phyloP scores from a whole-genome alignment of 2,888 invertebrate genomes.

The Hoplodrina blanda region DNA sequence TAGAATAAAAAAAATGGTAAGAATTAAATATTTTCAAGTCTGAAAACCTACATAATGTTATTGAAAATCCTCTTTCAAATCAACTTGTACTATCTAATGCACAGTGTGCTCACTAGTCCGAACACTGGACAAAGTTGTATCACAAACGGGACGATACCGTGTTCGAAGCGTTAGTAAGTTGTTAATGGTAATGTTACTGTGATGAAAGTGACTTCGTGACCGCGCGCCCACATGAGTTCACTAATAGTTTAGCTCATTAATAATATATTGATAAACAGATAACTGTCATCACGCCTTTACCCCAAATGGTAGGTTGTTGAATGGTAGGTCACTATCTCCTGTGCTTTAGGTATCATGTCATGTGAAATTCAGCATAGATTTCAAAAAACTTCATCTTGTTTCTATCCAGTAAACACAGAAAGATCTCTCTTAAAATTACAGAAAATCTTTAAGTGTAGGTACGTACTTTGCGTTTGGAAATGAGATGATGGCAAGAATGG shows the following conservation, averaged over 20 bases:
- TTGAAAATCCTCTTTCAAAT: background rate
- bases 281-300: background rate
- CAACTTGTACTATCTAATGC: background rate
- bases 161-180: slow-evolving; percentile 7
- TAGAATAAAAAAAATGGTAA: too few species aligned
- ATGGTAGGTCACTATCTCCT: too few species aligned
- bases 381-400: too few species aligned
- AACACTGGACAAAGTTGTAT: slow-evolving; percentile 35
- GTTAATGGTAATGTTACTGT: slow-evolving; percentile 21
- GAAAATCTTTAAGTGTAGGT: too few species aligned
- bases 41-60: background rate
- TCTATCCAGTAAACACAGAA: too few species aligned
- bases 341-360: too few species aligned
- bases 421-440: too few species aligned
- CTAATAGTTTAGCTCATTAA: slow-evolving; percentile 3
- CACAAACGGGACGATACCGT: slow-evolving; percentile 13
- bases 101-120: slow-evolving; percentile 2
- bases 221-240: background rate
- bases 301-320: background rate
- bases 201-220: slow-evolving; percentile 5
- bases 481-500: background rate
- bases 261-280: slow-evolving; percentile 11
- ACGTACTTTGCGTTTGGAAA: background rate
- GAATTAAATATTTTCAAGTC: background rate
- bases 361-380: too few species aligned